phyloP scores from a whole-genome alignment of 2,797 vertebrate species.

The Microctenopoma lineatum region DNA sequence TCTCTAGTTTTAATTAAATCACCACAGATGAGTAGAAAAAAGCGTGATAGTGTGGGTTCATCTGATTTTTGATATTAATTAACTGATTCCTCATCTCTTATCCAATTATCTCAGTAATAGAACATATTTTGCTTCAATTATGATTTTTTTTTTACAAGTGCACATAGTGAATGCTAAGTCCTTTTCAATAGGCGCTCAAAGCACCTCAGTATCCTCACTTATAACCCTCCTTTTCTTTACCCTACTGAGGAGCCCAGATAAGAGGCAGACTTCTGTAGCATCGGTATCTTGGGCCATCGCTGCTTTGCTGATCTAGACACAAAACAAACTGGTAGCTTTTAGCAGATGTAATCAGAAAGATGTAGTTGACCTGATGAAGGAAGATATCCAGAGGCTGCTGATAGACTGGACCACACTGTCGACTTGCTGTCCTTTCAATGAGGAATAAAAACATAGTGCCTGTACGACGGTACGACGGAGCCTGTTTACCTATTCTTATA shows the following conservation, averaged over 20 bases:
- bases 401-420: slow-evolving; percentile 49
- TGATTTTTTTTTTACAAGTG: slow-evolving; percentile 38
- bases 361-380: slow-evolving; percentile 70
- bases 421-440: slow-evolving; percentile 44
- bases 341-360: slow-evolving; percentile 80
- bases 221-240: slow-evolving; percentile 21
- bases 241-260: slow-evolving; percentile 63
- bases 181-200: slow-evolving; percentile 24
- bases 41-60: slow-evolving; percentile 29
- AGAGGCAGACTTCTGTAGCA: slow-evolving; percentile 58
- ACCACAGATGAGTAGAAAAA: slow-evolving; percentile 41
- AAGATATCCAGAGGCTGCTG: slow-evolving; percentile 62
- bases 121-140: slow-evolving; percentile 57
- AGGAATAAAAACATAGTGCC: slow-evolving; percentile 31
- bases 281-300: slow-evolving; percentile 73
- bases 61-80: slow-evolving; percentile 65
- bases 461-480: slow-evolving; percentile 11
- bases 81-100: slow-evolving; percentile 49
- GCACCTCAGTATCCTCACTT: slow-evolving; percentile 20
- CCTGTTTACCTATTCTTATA: not conserved
- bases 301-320: slow-evolving; percentile 74
- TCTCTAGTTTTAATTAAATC: slow-evolving; percentile 65
- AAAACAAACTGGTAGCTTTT: slow-evolving; percentile 79
- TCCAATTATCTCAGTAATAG: slow-evolving; percentile 60
- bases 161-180: slow-evolving; percentile 56